Conservation (phyloP, 1,140 invertebrate genomes). For the Hyles euphorbiae region DNA sequence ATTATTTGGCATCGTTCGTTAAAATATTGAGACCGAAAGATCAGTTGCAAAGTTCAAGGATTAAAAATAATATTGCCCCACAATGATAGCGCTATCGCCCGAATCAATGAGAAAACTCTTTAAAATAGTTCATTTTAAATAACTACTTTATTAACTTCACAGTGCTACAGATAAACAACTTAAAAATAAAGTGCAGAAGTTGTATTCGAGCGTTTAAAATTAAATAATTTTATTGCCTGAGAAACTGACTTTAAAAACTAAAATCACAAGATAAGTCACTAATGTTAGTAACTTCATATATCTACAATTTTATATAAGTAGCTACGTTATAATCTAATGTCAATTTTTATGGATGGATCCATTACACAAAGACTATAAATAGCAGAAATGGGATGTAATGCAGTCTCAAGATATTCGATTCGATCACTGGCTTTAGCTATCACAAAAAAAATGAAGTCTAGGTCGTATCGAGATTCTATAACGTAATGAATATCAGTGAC, state of each 20-base stretch:
- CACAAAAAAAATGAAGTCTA: constrained; percentile 37
- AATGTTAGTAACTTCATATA: constrained; percentile 25
- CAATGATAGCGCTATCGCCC: too few species aligned
- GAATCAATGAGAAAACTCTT: too few species aligned
- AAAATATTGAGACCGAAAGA: too few species aligned
- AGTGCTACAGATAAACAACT: too few species aligned
- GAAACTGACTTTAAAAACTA: constrained; percentile 5
- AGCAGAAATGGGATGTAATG: constrained; percentile 43
- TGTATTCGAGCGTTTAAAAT: too few species aligned
- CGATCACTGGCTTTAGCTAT: constrained; percentile 50
- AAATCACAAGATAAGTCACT: constrained; percentile 28
- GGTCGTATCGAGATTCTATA: constrained; percentile 33
- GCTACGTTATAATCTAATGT: constrained; percentile 34
- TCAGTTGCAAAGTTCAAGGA: too few species aligned
- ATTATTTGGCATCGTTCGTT: too few species aligned
- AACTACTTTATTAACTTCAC: too few species aligned
- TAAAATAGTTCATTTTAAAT: too few species aligned
- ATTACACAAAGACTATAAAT: constrained; percentile 41
- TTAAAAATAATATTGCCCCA: too few species aligned
- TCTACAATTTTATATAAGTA: constrained; percentile 20
- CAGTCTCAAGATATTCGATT: constrained; percentile 38
- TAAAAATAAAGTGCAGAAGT: too few species aligned
- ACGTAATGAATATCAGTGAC: constrained; percentile 13
- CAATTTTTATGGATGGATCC: constrained; percentile 55
- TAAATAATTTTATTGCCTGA: too few species aligned